Base-by-base conservation (phyloP, 2,797 vertebrate genomes). In the Arctocebus calabarensis region DNA sequence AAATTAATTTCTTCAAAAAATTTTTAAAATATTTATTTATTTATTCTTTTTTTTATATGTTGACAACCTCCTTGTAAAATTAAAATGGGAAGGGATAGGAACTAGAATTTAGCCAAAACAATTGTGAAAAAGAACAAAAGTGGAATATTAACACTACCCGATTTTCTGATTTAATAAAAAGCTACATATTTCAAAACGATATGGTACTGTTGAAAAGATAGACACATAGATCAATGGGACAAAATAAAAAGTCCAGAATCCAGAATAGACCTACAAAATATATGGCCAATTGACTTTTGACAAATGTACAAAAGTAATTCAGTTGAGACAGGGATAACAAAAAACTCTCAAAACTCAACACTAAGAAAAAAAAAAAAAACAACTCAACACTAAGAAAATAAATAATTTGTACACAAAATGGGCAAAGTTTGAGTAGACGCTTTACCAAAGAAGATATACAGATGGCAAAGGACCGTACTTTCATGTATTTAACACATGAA, bases 1-100 rank as follows among this genome's bases (percentile, higher is more conserved):
- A 97, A 22, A 45, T 68, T 68, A 45, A 77, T 95, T 55, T 45
- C 71, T 91, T 91, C 94, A 81, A 66, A 66, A 71, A 66, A 92
- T 78, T 83, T 75, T 75, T 37, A 34, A 92, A 92, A 73, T 74
- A 37, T 61, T 7, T 34, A 57, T 88, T 93, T 81, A 7, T 88
- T 55, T 55, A 64, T 34, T 68, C 14, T 19, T 66, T 66, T 4
- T 66, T 70, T 52, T 59, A 55, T 77, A 82, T 62, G 34, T 83
- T 86, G 48, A 75, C 61, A 75, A 40, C 19, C n/a, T 83, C 19
- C 5, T 32, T 70, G 52, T 70, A 77, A 94, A 90, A 87, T 71
- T 84, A 81, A 62, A 71, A 75, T 45, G 19, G 52, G 71, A 85
- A 93, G 22, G 48, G 22, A 90, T 57, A 66, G 37, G 20, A 81